These are phyloP conservation scores for Acanthosepion lycidas DNA, from an alignment of 2,888 invertebrate species.

Conservation along the genomic window DNA sequence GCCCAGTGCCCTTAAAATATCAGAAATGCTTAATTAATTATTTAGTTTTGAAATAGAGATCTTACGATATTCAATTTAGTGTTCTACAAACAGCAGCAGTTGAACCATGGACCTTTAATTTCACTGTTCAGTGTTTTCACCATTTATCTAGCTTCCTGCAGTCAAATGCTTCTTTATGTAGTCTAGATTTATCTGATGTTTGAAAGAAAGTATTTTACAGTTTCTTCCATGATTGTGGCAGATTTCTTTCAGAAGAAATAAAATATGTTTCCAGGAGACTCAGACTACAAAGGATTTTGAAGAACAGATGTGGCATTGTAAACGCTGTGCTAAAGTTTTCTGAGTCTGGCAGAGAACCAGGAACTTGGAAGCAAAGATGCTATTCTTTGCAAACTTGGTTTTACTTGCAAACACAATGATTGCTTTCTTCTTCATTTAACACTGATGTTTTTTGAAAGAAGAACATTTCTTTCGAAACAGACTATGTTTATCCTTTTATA, in stretches of 20 bases:
- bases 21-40: too few species aligned
- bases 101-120: too few species aligned
- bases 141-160: neutral
- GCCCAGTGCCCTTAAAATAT: too few species aligned
- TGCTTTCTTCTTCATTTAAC: neutral
- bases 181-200: neutral
- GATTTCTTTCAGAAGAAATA: neutral
- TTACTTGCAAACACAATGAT: neutral
- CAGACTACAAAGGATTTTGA: slow-evolving; percentile 6
- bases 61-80: too few species aligned
- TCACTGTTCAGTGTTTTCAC: neutral
- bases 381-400: slow-evolving; percentile 6
- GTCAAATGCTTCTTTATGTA: neutral
- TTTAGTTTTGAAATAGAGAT: too few species aligned
- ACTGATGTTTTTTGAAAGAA: too few species aligned
- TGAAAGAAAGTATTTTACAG: neutral
- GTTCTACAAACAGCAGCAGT: too few species aligned
- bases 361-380: neutral
- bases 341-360: neutral
- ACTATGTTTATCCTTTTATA: too few species aligned
- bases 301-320: slow-evolving; percentile 12
- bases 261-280: neutral
- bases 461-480: too few species aligned
- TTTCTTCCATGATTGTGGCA: slow-evolving; percentile 4
- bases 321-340: neutral